Evolutionary conservation across 2,888 invertebrate genomes (phyloP).

Genomic region (Xanthorhoe spadicearia): DNA sequence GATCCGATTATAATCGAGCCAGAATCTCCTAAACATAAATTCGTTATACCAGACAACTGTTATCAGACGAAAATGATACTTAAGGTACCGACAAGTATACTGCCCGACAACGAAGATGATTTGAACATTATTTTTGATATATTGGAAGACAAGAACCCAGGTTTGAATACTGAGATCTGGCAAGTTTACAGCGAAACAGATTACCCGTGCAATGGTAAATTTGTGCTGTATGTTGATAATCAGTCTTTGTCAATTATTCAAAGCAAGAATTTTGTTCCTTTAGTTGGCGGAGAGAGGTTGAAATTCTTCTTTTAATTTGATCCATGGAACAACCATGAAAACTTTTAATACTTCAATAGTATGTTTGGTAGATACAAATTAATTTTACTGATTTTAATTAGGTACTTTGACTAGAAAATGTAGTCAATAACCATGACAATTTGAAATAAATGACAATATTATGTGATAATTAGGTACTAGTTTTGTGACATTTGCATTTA

Average conservation of each 20-base stretch:
- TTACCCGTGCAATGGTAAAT: constrained; percentile 65
- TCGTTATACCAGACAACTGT: constrained; percentile 43
- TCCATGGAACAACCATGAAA: neutral
- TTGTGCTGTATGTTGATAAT: constrained; percentile 63
- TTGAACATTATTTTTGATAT: constrained; percentile 71
- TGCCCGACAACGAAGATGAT: constrained; percentile 70
- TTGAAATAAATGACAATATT: neutral
- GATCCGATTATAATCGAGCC: constrained; percentile 49
- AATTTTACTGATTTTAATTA: neutral
- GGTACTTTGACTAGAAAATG: neutral
- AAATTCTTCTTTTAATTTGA: constrained; percentile 62
- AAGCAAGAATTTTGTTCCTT: constrained; percentile 62
- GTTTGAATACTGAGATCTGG: constrained; percentile 73
- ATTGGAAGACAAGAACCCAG: constrained; percentile 74
- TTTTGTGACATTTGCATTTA: constrained; percentile 16
- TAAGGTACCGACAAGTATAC: constrained; percentile 63
- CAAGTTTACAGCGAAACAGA: constrained; percentile 56
- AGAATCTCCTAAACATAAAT: constrained; percentile 39
- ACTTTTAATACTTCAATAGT: too few species aligned
- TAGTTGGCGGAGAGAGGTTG: constrained; percentile 66
- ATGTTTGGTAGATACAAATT: neutral
- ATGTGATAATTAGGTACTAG: constrained; percentile 22
- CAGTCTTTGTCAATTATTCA: constrained; percentile 65
- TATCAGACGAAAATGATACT: constrained; percentile 61
- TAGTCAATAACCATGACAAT: neutral